Evolutionary conservation across 1,140 invertebrate species (phyloP).

Genomic region (Drosophila nasuta): DNA sequence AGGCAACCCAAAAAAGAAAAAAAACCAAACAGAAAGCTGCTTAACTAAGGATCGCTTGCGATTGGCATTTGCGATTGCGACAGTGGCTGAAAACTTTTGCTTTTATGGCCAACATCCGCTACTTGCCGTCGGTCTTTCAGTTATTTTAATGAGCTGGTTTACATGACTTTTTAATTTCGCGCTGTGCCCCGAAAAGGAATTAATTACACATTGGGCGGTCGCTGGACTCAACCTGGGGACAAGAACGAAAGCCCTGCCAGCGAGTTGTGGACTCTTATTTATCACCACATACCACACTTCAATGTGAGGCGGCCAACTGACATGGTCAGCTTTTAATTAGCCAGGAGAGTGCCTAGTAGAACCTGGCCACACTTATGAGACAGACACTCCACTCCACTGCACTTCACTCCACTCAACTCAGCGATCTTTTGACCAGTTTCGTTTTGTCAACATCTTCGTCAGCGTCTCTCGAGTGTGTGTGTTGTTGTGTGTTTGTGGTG

Average conservation of each 20-base stretch:
- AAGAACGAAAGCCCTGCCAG: conserved; percentile 25
- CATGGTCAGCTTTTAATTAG: conserved; percentile 82
- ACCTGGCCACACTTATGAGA: conserved; percentile 70
- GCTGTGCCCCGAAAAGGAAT: conserved; percentile 81
- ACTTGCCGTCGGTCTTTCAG: conserved; percentile 45
- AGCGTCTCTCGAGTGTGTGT: conserved; percentile 22
- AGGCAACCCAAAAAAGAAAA: conserved; percentile 32
- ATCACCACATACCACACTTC: conserved; percentile 79
- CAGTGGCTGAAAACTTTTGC: conserved; percentile 21
- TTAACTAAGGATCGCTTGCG: conserved; percentile 56
- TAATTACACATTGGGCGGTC: conserved; percentile 84
- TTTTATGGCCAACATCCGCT: conserved; percentile 73
- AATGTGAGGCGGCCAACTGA: conserved; percentile 74
- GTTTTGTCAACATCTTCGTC: conserved; percentile 75
- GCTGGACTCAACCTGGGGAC: conserved; percentile 39
- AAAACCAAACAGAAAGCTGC: conserved; percentile 43
- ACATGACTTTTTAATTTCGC: conserved; percentile 85
- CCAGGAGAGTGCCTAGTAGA: conserved; percentile 34
- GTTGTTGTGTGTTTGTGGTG: conserved; percentile 55
- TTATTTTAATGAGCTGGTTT: conserved; percentile 84
- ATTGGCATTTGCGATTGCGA: conserved; percentile 29
- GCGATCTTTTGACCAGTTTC: conserved; percentile 55
- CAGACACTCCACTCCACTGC: conserved; percentile 22
- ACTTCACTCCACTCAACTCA: not conserved
- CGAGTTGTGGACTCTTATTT: conserved; percentile 55